phyloP scores from a whole-genome alignment of 2,797 vertebrate species.

The Epinephelus awoara region DNA sequence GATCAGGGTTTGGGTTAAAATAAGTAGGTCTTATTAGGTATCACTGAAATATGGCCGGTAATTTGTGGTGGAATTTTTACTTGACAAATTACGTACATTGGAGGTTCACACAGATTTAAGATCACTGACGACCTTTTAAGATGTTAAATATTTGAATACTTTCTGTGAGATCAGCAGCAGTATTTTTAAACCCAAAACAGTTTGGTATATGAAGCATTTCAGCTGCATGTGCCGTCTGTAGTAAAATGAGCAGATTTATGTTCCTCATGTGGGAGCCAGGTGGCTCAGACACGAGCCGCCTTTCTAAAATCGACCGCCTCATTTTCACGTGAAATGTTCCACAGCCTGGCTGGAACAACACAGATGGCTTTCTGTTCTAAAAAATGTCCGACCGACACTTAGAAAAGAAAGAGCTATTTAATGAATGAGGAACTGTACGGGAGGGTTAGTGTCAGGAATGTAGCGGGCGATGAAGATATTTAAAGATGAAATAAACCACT shows the following conservation, averaged over 20 bases:
- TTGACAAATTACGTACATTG: no score
- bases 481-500: neutral
- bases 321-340: conserved; percentile 31
- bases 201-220: neutral
- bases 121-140: no score
- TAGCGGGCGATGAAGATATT: neutral
- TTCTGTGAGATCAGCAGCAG: no score
- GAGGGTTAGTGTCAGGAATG: neutral
- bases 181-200: neutral
- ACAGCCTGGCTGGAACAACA: neutral
- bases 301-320: neutral
- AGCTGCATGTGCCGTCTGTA: neutral
- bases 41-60: no score
- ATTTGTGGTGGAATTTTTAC: no score
- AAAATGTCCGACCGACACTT: neutral
- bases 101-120: no score
- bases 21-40: no score
- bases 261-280: neutral
- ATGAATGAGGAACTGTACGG: neutral
- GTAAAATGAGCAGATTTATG: neutral
- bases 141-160: no score
- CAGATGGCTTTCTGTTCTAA: conserved; percentile 14
- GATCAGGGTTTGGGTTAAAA: no score
- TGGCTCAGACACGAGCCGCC: neutral
- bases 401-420: neutral